phyloP scores from a whole-genome alignment of 2,797 vertebrate species.

The Mus spretus region DNA sequence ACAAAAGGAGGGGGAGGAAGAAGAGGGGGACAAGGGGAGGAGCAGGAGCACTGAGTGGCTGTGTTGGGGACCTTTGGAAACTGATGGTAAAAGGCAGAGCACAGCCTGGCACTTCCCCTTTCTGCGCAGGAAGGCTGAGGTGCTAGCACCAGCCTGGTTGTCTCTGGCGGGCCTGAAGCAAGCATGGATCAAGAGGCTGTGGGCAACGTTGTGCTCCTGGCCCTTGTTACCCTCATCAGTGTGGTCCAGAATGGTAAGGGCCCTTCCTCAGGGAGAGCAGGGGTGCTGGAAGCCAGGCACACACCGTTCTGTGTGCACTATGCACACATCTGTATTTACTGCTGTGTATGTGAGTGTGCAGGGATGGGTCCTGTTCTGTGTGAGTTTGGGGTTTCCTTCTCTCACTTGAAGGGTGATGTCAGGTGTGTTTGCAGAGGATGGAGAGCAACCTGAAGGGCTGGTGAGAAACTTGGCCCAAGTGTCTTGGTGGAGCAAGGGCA shows the following conservation, averaged over 20 bases:
- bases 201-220: constrained; percentile 93
- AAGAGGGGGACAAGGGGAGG: neutral
- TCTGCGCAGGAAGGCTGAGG: constrained; percentile 63
- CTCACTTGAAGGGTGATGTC: neutral
- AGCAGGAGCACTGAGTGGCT: neutral
- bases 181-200: constrained; percentile 92
- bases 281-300: neutral
- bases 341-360: neutral
- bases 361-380: neutral
- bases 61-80: constrained; percentile 80
- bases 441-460: neutral
- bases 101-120: constrained; percentile 86
- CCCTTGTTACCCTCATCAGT: constrained; percentile 94
- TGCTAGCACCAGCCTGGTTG: neutral
- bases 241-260: constrained; percentile 96
- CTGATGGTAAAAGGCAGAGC: constrained; percentile 82
- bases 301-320: neutral
- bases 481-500: neutral
- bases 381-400: neutral
- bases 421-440: neutral
- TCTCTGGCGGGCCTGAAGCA: neutral
- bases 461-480: neutral
- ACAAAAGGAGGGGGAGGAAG: neutral
- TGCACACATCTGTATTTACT: neutral
- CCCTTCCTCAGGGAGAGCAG: neutral